Conservation (phyloP, 2,797 vertebrate genomes). For the Pseudochromis fuscus region DNA sequence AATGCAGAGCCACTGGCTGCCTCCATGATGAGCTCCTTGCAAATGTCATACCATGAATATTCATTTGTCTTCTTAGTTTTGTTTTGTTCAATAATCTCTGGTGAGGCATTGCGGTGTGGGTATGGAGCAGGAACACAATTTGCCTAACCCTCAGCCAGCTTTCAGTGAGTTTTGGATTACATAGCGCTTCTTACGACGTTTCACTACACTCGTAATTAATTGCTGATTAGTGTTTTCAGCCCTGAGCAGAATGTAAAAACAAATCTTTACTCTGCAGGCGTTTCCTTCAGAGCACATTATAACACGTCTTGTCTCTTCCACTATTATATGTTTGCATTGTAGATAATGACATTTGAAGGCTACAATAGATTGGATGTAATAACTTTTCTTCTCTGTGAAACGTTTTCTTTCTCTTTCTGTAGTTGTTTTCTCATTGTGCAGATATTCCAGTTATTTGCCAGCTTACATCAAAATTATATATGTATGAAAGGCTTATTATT, state of each 20-base stretch:
- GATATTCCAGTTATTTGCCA: not conserved
- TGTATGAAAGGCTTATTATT: not conserved
- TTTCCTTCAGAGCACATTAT: constrained; percentile 28
- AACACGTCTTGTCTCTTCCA: constrained; percentile 16
- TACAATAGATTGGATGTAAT: constrained; percentile 2
- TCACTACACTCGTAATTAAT: constrained; percentile 61
- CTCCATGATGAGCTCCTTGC: constrained; percentile 61
- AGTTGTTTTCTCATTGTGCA: too few relatives aligned
- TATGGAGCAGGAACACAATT: constrained; percentile 38
- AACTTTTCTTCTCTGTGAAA: not conserved
- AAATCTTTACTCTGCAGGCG: constrained; percentile 9
- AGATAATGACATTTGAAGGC: constrained; percentile 12
- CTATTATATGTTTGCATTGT: constrained; percentile 1
- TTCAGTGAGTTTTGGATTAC: constrained; percentile 50
- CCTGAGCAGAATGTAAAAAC: constrained; percentile 45
- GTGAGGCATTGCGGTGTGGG: constrained; percentile 43
- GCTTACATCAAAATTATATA: not conserved
- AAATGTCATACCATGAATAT: constrained; percentile 82
- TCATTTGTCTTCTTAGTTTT: constrained; percentile 72
- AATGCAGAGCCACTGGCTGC: constrained; percentile 74
- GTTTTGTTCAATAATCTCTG: constrained; percentile 71
- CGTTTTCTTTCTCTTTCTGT: not conserved
- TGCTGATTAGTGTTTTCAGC: constrained; percentile 56
- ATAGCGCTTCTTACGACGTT: constrained; percentile 43
- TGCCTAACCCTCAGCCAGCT: constrained; percentile 41